Percentiles rank a stretch among this genome's conserved stretches.
These are phyloP conservation scores for Lasiommata megera DNA, from an alignment of 2,888 invertebrate species.

Conservation along the genomic window DNA sequence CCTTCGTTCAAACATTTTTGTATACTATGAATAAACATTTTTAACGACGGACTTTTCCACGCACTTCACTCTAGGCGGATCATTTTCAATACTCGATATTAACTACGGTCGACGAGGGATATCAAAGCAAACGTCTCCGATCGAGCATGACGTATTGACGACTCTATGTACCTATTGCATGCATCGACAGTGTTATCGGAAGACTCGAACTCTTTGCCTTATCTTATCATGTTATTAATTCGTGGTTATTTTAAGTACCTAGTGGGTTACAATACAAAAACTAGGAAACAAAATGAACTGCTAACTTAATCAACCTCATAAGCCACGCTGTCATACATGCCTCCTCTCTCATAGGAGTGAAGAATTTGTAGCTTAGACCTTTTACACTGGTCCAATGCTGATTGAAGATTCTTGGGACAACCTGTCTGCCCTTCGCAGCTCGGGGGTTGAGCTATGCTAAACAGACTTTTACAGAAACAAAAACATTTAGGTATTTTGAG, in stretches of 20 bases:
- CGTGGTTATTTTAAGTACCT: conserved; percentile 34
- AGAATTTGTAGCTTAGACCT: no score
- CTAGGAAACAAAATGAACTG: neutral
- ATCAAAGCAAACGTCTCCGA: conserved; percentile 24
- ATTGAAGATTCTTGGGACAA: no score
- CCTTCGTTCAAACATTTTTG: conserved; percentile 35
- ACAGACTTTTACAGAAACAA: no score
- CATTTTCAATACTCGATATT: conserved; percentile 29
- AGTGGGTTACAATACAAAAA: conserved; percentile 7
- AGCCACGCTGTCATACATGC: no score
- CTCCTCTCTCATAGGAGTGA: no score
- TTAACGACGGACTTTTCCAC: conserved; percentile 4
- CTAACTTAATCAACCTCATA: no score
- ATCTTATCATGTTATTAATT: conserved; percentile 64
- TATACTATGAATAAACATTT: conserved; percentile 13
- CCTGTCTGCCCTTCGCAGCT: no score
- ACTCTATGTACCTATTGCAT: conserved; percentile 41
- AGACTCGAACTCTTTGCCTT: conserved; percentile 64
- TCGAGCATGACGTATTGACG: conserved; percentile 62
- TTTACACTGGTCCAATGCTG: no score
- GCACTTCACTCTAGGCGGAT: conserved; percentile 27
- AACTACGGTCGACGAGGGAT: conserved; percentile 12
- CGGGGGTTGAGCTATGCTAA: no score
- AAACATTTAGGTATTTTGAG: no score
- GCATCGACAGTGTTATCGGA: conserved; percentile 65